Percentiles rank a stretch among this genome's conserved stretches.
Evolutionary conservation across 2,797 vertebrate genomes (phyloP).

Genomic region (Clarias pachynema): DNA sequence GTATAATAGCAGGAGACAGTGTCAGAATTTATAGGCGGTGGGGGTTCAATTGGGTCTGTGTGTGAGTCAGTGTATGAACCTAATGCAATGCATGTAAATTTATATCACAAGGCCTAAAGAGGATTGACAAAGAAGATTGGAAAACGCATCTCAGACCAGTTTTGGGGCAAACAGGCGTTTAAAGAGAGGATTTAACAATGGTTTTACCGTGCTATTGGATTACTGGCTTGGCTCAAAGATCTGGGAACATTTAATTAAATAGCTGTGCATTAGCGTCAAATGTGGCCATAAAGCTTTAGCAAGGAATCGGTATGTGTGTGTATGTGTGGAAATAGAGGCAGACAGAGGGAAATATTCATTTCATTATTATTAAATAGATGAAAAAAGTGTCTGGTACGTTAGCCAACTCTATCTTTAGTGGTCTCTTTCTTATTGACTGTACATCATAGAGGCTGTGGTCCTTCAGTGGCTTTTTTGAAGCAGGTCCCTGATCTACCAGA

Average conservation of each 20-base stretch:
- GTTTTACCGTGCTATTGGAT: constrained; percentile 74
- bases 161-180: constrained; percentile 34
- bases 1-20: constrained; percentile 61
- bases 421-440: background rate
- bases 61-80: constrained; percentile 60
- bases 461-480: background rate
- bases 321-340: constrained; percentile 10
- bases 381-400: background rate
- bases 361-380: background rate
- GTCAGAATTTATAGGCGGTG: constrained; percentile 65
- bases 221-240: constrained; percentile 77
- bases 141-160: constrained; percentile 64
- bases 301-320: constrained; percentile 7
- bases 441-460: background rate
- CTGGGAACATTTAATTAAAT: constrained; percentile 80
- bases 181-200: constrained; percentile 70
- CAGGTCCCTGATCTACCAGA: background rate
- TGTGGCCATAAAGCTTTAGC: constrained; percentile 4
- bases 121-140: constrained; percentile 66
- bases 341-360: background rate
- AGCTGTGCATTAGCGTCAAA: constrained; percentile 73
- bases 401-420: background rate
- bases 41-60: constrained; percentile 52
- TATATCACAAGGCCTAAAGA: constrained; percentile 71
- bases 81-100: constrained; percentile 71